Percentiles rank a stretch among this genome's conserved stretches.
These are phyloP conservation scores for Macrosiphum euphorbiae DNA, from an alignment of 2,888 invertebrate species.

Conservation along the genomic window DNA sequence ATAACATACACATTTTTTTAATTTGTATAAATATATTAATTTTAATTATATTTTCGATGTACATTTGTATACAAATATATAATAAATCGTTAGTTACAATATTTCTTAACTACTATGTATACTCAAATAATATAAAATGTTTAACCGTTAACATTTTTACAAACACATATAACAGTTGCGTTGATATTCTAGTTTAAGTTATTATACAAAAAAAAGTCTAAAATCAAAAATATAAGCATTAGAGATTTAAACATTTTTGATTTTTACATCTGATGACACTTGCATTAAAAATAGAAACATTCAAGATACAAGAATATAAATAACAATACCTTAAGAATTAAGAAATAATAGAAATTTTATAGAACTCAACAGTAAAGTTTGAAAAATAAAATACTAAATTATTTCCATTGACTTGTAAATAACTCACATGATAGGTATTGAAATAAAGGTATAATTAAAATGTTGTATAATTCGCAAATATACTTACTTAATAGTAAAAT, in stretches of 20 bases:
- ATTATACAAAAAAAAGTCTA: conserved; percentile 15
- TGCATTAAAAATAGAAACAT: conserved; percentile 37
- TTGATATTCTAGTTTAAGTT: neutral
- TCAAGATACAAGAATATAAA: neutral
- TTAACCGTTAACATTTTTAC: conserved; percentile 37
- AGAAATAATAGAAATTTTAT: neutral
- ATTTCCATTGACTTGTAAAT: conserved; percentile 10
- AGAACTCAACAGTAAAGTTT: neutral
- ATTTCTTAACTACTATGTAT: conserved; percentile 27
- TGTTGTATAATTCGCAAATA: neutral
- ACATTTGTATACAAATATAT: conserved; percentile 45
- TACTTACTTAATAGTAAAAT: neutral
- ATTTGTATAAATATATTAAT: conserved; percentile 52
- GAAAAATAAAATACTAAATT: conserved; percentile 15
- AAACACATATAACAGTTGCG: conserved; percentile 27
- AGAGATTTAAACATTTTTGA: conserved; percentile 24
- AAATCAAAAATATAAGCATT: conserved; percentile 25
- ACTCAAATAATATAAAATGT: conserved; percentile 39
- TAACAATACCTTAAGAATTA: neutral
- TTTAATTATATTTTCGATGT: conserved; percentile 55
- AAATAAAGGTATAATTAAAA: conserved; percentile 3
- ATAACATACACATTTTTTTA: neutral
- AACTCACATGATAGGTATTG: neutral
- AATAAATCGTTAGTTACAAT: conserved; percentile 49
- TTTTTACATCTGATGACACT: conserved; percentile 45